These are phyloP conservation scores for Drosophila trichaetosa DNA, from an alignment of 2,888 invertebrate genomes.

Conservation along the genomic window DNA sequence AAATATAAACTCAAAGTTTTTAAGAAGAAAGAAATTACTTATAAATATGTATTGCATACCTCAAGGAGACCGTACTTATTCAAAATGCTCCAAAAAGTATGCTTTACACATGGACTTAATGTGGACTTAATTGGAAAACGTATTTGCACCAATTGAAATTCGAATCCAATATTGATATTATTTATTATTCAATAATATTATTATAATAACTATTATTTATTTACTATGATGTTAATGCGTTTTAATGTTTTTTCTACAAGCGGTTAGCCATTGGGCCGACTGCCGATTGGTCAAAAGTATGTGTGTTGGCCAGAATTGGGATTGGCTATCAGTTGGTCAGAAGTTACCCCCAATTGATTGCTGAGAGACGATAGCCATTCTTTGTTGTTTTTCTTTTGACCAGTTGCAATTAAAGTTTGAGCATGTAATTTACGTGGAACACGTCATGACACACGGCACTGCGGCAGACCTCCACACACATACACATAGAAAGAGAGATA, in stretches of 20 bases:
- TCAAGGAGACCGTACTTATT: no score
- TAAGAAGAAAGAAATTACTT: neutral
- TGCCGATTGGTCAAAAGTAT: neutral
- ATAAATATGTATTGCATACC: neutral
- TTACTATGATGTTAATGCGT: neutral
- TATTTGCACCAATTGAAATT: neutral
- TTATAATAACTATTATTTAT: neutral
- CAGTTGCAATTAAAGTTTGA: constrained; percentile 79
- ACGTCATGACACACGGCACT: constrained; percentile 69
- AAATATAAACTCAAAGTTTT: neutral
- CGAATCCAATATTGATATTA: neutral
- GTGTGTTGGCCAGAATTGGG: constrained; percentile 19
- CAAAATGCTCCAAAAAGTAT: neutral
- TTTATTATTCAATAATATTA: neutral
- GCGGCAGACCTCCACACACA: constrained; percentile 59
- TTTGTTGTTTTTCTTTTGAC: constrained; percentile 60
- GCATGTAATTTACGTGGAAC: constrained; percentile 60
- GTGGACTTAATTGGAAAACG: neutral
- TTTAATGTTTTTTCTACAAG: neutral
- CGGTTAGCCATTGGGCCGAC: neutral
- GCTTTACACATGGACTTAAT: neutral
- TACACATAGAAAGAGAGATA: constrained; percentile 6
- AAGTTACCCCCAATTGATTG: neutral
- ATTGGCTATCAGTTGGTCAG: constrained; percentile 26
- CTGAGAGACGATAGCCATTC: constrained; percentile 54